Base-by-base conservation (phyloP, 1,140 invertebrate genomes). In the Physella acuta region DNA sequence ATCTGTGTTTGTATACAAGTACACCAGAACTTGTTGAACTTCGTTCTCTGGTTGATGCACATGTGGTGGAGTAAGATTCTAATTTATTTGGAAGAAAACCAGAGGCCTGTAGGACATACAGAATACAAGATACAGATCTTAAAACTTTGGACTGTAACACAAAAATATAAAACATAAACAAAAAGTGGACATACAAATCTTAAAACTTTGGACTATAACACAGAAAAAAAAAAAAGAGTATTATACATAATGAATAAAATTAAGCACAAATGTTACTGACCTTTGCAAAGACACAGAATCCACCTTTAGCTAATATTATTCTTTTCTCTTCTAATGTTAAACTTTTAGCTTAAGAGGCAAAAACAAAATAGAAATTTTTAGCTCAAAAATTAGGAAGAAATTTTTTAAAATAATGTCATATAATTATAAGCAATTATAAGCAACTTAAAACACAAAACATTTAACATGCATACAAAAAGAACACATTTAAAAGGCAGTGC, bases 291-390 rank as follows among this genome's bases (percentile, higher is more conserved):
- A 62, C 60, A 26, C 34, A 62, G 20, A 44, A 62, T 44, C 60
- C 60, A 44, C 60, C 60, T 62, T 2, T 62, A 3, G 24, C 1
- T 14, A 11, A n/a, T 26, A 62, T 62, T 26, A 62, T 62, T 44
- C 4, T n/a, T 26, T 49, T 62, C n/a, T 62, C 60, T 3, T 11
- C 36, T 14, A 39, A 33, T 28, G 60, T 62, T 30, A 62, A 30
- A 26, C 34, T 62, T 62, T 17, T 62, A 1, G 36, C 60, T 62
- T 17, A 62, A 49, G 37, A 5, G 5, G 16, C 2, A n/a, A n/a
- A 60, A 60, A 59, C 11, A 36, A 60, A 60, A 60, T 36, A 36
- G n/a, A n/a, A n/a, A n/a, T n/a, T n/a, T n/a, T n/a, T n/a, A n/a
- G n/a, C n/a, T n/a, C n/a, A n/a, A n/a, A n/a, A n/a, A n/a, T n/a